phyloP scores from a whole-genome alignment of 2,113 vertebrate genomes.

The Corvus cornix region DNA sequence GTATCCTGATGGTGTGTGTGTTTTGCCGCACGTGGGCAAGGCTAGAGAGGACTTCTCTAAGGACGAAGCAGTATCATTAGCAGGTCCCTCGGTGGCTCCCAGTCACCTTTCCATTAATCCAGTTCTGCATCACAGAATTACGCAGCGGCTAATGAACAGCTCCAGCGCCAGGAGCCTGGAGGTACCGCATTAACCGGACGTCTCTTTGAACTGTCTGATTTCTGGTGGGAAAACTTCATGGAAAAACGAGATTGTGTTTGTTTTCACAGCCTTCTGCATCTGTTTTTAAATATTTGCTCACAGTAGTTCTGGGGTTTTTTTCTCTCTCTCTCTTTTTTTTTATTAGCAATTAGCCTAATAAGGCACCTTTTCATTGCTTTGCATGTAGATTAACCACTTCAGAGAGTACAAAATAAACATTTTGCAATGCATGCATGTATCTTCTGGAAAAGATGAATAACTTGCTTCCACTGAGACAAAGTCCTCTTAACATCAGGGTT shows the following conservation, averaged over 20 bases:
- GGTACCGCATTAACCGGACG: conserved; percentile 64
- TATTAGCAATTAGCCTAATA: conserved; percentile 71
- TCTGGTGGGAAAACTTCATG: conserved; percentile 67
- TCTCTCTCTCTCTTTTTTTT: not conserved
- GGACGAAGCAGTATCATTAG: conserved; percentile 62
- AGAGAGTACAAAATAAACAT: conserved; percentile 69
- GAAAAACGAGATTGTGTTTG: conserved; percentile 31
- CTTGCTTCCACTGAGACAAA: conserved; percentile 42
- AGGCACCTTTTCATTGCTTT: conserved; percentile 65
- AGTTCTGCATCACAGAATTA: conserved; percentile 65
- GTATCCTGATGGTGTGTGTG: conserved; percentile 42
- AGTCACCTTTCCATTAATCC: conserved; percentile 71
- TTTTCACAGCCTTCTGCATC: conserved; percentile 58
- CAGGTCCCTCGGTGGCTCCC: conserved; percentile 56
- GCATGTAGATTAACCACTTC: conserved; percentile 65
- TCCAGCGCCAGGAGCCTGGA: conserved; percentile 45
- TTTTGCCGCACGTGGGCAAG: conserved; percentile 41
- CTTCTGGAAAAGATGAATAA: conserved; percentile 48
- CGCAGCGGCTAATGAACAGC: conserved; percentile 58
- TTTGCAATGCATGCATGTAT: conserved; percentile 24
- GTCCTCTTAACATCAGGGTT: conserved; percentile 43
- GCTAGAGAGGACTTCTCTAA: conserved; percentile 50
- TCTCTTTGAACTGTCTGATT: conserved; percentile 64
- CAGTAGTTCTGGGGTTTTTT: not conserved
- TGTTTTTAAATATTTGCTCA: conserved; percentile 67